phyloP scores from a whole-genome alignment of 2,113 vertebrate genomes.

The Odocoileus virginianus region DNA sequence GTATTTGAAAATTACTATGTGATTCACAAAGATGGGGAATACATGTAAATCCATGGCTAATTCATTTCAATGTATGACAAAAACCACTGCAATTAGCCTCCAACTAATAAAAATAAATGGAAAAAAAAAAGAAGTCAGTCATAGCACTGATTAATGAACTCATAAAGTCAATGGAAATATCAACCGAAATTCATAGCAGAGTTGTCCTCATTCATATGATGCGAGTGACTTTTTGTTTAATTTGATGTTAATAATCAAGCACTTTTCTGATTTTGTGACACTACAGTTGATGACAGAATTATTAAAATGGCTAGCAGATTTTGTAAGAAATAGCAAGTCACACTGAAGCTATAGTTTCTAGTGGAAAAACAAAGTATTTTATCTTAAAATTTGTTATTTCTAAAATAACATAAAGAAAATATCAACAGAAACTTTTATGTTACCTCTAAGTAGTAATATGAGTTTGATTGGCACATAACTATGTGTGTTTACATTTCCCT shows the following conservation, averaged over 20 bases:
- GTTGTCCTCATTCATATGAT: not conserved
- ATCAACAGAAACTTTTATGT: not conserved
- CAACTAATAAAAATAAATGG: too few relatives aligned
- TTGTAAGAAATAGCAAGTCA: not conserved
- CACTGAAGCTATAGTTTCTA: not conserved
- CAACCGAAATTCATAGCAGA: not conserved
- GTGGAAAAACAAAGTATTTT: not conserved
- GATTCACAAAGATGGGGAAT: not conserved
- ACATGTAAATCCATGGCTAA: too few relatives aligned
- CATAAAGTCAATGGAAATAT: not conserved
- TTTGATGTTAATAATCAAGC: not conserved
- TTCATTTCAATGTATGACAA: too few relatives aligned
- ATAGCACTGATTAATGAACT: not conserved
- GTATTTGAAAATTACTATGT: not conserved
- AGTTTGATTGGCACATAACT: not conserved
- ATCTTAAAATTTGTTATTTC: not conserved
- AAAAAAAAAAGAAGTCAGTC: not conserved
- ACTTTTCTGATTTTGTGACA: not conserved
- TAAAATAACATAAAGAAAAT: not conserved
- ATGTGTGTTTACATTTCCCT: not conserved
- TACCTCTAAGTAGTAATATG: not conserved
- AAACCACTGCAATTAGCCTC: too few relatives aligned
- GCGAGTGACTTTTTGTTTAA: not conserved
- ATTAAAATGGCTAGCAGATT: not conserved
- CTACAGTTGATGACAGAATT: not conserved